Percentiles rank a stretch among this genome's conserved stretches.
Evolutionary conservation across 2,113 vertebrate genomes (phyloP).

Genomic region (Vidua chalybeata): DNA sequence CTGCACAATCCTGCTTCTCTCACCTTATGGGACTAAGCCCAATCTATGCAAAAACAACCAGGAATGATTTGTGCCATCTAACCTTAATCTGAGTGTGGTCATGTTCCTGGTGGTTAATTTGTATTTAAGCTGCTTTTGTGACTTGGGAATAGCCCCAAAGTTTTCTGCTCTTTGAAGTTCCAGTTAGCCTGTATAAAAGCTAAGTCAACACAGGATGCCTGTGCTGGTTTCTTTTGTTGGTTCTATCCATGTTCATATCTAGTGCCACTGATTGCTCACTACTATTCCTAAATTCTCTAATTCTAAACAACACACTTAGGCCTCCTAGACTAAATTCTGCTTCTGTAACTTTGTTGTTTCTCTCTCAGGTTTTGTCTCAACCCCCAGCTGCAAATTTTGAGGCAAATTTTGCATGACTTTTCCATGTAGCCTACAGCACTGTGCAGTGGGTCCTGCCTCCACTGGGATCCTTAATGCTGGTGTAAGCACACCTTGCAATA

Average conservation of each 20-base stretch:
- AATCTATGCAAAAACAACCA: not conserved
- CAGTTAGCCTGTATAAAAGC: not conserved
- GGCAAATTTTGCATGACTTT: not conserved
- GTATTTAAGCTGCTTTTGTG: not conserved
- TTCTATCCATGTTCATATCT: not conserved
- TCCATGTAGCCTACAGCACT: not conserved
- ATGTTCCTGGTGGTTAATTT: not conserved
- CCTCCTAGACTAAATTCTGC: not conserved
- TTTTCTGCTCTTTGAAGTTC: not conserved
- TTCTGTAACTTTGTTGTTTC: not conserved
- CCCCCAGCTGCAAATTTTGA: not conserved
- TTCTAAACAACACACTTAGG: not conserved
- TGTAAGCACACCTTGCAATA: not conserved
- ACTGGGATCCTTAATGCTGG: not conserved
- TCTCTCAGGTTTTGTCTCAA: not conserved
- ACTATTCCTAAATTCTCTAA: not conserved
- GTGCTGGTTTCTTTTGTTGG: not conserved
- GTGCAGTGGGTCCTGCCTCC: not conserved
- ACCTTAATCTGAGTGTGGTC: not conserved
- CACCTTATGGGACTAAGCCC: not conserved
- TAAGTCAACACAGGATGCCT: not conserved
- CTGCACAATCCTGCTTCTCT: not conserved
- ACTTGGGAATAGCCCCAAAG: not conserved
- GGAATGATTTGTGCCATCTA: not conserved
- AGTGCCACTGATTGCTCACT: not conserved